A percentile compares a stretch with the other conserved stretches of the same genome.
Evolutionary conservation across 1,140 invertebrate species (phyloP).

Genomic region (Maconellicoccus hirsutus): DNA sequence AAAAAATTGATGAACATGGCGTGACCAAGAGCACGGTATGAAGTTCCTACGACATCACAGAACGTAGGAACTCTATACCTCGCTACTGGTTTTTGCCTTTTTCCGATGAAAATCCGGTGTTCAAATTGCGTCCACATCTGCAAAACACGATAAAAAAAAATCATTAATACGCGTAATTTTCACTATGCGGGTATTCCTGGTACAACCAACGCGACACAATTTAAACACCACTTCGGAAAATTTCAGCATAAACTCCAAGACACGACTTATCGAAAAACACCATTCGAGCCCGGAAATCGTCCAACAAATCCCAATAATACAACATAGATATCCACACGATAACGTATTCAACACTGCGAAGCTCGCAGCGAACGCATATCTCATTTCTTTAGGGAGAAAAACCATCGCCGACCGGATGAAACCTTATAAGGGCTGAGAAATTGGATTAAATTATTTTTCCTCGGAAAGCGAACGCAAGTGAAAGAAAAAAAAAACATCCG

Average conservation of each 20-base stretch:
- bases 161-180: not conserved
- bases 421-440: slow-evolving; percentile 8
- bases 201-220: not conserved
- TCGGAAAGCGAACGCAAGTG: not conserved
- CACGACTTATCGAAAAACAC: too few relatives aligned
- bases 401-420: not conserved
- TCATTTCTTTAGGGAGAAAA: too few relatives aligned
- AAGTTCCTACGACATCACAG: slow-evolving; percentile 26
- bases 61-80: slow-evolving; percentile 28
- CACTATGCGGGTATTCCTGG: not conserved
- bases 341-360: too few relatives aligned
- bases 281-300: too few relatives aligned
- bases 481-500: not conserved
- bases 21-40: slow-evolving; percentile 28
- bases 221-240: not conserved
- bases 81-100: slow-evolving; percentile 26
- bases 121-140: slow-evolving; percentile 12
- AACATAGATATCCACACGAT: too few relatives aligned
- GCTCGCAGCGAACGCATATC: too few relatives aligned
- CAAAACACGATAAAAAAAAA: not conserved
- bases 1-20: slow-evolving; percentile 12
- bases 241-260: not conserved
- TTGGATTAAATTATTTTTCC: slow-evolving; percentile 17
- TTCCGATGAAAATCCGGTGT: slow-evolving; percentile 4
- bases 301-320: too few relatives aligned